phyloP scores from a whole-genome alignment of 2,888 invertebrate species.

The Erebia palarica region DNA sequence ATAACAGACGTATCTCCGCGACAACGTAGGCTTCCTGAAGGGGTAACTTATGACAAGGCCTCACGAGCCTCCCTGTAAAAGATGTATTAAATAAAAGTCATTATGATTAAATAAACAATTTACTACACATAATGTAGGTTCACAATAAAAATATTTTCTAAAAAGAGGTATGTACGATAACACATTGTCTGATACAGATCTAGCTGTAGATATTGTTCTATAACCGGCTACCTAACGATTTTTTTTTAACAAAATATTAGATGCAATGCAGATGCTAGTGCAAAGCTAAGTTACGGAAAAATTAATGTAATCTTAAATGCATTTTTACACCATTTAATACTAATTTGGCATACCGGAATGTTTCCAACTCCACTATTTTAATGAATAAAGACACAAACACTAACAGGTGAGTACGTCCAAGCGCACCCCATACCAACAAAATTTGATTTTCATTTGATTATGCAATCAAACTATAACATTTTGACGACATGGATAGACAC shows the following conservation, averaged over 20 bases:
- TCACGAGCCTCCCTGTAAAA: neutral
- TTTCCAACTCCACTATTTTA: slow-evolving; percentile 62
- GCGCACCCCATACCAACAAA: too few species aligned
- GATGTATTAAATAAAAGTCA: slow-evolving; percentile 55
- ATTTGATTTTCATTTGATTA: too few species aligned
- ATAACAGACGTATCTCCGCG: too few species aligned
- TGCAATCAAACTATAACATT: too few species aligned
- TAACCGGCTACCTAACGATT: slow-evolving; percentile 35
- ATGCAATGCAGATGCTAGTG: slow-evolving; percentile 38
- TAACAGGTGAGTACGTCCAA: neutral
- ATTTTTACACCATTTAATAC: slow-evolving; percentile 50
- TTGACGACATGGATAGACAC: too few species aligned
- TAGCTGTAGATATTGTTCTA: slow-evolving; percentile 55
- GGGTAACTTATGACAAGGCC: too few species aligned
- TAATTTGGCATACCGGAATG: slow-evolving; percentile 79
- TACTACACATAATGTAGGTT: slow-evolving; percentile 82
- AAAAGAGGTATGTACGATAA: slow-evolving; percentile 69
- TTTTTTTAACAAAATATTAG: slow-evolving; percentile 32
- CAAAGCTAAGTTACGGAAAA: slow-evolving; percentile 31
- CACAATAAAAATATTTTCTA: slow-evolving; percentile 80
- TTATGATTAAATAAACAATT: slow-evolving; percentile 81
- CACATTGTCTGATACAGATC: slow-evolving; percentile 77
- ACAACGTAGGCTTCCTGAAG: too few species aligned
- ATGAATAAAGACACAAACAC: slow-evolving; percentile 17
- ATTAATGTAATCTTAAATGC: slow-evolving; percentile 46